phyloP scores from a whole-genome alignment of 2,113 vertebrate species.

The Lophochroa leadbeateri region DNA sequence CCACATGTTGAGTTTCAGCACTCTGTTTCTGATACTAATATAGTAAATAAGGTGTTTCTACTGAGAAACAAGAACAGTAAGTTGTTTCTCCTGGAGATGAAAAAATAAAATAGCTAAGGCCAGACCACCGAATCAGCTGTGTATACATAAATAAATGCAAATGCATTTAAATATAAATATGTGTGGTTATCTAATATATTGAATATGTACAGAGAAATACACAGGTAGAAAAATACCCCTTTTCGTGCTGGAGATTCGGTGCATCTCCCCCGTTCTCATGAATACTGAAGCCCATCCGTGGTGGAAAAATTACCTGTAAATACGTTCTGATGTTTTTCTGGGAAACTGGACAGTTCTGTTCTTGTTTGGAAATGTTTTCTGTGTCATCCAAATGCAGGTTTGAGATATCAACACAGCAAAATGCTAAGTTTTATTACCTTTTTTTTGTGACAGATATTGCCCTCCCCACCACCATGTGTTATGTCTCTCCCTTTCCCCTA shows the following conservation, averaged over 20 bases:
- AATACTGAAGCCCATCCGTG: background rate
- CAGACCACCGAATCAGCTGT: background rate
- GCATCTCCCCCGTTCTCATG: accelerated
- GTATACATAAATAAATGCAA: background rate
- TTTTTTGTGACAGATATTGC: background rate
- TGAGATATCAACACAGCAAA: background rate
- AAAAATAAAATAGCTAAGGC: background rate
- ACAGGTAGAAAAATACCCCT: background rate
- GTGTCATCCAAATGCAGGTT: background rate
- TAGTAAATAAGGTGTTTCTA: background rate
- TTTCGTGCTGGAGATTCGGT: background rate
- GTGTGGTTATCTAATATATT: background rate
- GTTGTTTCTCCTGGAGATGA: background rate
- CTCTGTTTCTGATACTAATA: background rate
- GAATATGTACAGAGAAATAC: background rate
- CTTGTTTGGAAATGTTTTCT: background rate
- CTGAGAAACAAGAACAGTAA: background rate
- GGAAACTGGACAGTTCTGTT: background rate
- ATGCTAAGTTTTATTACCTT: background rate
- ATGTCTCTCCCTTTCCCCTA: background rate
- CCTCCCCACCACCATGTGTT: background rate
- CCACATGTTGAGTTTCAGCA: background rate
- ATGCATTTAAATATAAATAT: background rate
- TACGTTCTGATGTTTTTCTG: background rate
- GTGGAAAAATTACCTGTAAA: background rate